Conservation (phyloP, 2,888 invertebrate genomes). For the Torymus tubicola region DNA sequence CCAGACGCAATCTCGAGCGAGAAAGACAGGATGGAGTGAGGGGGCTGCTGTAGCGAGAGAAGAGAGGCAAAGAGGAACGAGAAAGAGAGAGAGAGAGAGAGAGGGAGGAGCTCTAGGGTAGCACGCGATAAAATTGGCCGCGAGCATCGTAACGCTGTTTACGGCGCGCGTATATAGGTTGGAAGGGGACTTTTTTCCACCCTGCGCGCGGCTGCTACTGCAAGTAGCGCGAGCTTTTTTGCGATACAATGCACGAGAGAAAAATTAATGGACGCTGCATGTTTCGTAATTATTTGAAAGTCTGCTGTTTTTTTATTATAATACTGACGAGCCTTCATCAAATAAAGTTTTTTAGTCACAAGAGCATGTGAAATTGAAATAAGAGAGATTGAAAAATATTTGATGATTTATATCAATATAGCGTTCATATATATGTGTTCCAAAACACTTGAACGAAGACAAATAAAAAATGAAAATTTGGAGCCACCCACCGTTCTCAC, state of each 20-base stretch:
- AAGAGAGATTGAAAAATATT: conserved; percentile 1
- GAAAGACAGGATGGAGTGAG: not conserved
- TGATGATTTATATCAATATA: conserved; percentile 15
- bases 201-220: not conserved
- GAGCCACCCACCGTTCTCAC: not conserved
- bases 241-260: too few relatives aligned
- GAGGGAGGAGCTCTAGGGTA: not conserved
- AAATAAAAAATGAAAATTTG: conserved; percentile 33
- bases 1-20: conserved; percentile 58
- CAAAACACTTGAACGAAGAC: not conserved
- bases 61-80: too few relatives aligned
- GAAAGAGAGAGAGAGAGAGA: not conserved
- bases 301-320: too few relatives aligned
- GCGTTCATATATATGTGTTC: not conserved
- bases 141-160: conserved; percentile 2
- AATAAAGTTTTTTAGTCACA: too few relatives aligned
- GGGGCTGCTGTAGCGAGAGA: not conserved
- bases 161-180: too few relatives aligned
- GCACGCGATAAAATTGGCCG: conserved; percentile 26
- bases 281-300: too few relatives aligned
- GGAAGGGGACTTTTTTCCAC: not conserved
- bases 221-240: too few relatives aligned
- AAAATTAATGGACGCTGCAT: too few relatives aligned
- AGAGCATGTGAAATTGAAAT: not conserved
- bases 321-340: too few relatives aligned